These are phyloP conservation scores for Drosophila arawakana DNA, from an alignment of 1,140 invertebrate species.

Conservation along the genomic window DNA sequence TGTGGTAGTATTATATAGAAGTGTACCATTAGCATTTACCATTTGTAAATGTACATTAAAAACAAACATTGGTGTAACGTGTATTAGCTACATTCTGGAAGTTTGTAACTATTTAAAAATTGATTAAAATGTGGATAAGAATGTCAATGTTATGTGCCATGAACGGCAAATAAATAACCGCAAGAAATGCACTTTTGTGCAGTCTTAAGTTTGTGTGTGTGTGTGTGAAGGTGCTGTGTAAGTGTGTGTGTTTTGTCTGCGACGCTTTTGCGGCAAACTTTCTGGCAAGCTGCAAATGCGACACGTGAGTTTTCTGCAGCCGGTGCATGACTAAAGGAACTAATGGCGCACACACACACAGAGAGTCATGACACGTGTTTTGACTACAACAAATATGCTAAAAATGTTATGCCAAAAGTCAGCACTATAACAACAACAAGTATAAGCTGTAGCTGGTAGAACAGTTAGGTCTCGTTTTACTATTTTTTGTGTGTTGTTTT, in stretches of 20 bases:
- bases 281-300: conserved; percentile 55
- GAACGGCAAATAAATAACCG: conserved; percentile 57
- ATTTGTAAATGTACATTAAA: background rate
- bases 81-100: conserved; percentile 4
- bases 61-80: too few relatives aligned
- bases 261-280: conserved; percentile 69
- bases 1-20: background rate
- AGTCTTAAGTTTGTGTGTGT: background rate
- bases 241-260: conserved; percentile 42
- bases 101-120: conserved; percentile 46
- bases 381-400: conserved; percentile 80
- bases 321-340: conserved; percentile 72
- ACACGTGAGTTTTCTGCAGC: conserved; percentile 72
- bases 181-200: conserved; percentile 41
- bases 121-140: conserved; percentile 57
- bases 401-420: conserved; percentile 80
- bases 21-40: background rate
- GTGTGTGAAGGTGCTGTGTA: conserved; percentile 4
- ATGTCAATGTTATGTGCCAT: conserved; percentile 45
- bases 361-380: conserved; percentile 70
- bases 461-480: conserved; percentile 21
- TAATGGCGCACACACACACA: conserved; percentile 59
- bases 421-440: conserved; percentile 12
- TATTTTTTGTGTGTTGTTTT: too few relatives aligned
- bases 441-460: background rate